Conservation (phyloP, 2,113 vertebrate species). For the Mobula hypostoma region DNA sequence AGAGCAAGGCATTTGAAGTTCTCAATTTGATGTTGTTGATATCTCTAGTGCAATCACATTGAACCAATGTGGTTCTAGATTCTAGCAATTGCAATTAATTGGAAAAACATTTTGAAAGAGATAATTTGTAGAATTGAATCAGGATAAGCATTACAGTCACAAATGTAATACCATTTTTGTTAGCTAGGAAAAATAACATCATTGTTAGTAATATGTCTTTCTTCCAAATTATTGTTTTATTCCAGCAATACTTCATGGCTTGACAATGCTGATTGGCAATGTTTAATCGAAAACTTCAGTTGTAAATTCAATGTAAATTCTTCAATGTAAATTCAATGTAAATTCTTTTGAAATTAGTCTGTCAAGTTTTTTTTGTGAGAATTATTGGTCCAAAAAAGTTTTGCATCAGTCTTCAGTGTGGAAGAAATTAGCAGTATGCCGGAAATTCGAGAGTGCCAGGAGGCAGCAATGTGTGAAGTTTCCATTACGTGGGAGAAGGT, state of each 20-base stretch:
- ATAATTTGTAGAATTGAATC: not conserved
- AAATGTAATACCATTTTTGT: not conserved
- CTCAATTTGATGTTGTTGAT: not conserved
- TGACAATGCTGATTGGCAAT: not conserved
- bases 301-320: too few species aligned
- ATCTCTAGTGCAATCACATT: not conserved
- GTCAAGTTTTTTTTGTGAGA: too few species aligned
- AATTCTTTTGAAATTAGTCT: too few species aligned
- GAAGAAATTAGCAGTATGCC: too few species aligned
- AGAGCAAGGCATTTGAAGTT: conserved; percentile 10
- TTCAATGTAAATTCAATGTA: too few species aligned
- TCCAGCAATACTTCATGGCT: not conserved
- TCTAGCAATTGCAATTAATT: not conserved
- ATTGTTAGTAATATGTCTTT: not conserved
- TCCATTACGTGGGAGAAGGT: too few species aligned
- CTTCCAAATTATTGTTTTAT: not conserved
- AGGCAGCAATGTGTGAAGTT: too few species aligned
- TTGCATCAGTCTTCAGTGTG: too few species aligned
- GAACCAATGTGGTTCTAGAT: not conserved
- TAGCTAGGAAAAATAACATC: not conserved
- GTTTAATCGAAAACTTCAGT: not conserved
- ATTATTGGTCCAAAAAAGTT: too few species aligned
- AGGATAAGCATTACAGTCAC: not conserved
- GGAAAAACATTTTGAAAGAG: not conserved
- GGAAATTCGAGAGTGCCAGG: too few species aligned